Evolutionary conservation across 1,140 invertebrate species (phyloP).

Genomic region (Apis florea): DNA sequence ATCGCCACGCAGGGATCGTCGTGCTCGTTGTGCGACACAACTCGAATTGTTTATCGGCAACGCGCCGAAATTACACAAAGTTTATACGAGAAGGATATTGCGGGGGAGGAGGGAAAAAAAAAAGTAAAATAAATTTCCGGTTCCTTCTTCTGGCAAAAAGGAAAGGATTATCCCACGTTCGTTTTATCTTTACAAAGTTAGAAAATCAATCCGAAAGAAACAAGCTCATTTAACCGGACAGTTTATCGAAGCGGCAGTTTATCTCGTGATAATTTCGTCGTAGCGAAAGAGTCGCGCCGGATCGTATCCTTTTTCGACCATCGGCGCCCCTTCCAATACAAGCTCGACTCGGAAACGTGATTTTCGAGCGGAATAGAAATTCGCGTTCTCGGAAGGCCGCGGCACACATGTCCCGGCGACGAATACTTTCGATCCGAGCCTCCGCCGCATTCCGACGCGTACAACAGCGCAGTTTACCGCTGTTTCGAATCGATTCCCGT

Average conservation of each 20-base stretch:
- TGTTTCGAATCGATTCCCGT: constrained; percentile 52
- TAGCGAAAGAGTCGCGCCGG: too few relatives aligned
- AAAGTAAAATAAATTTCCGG: too few relatives aligned
- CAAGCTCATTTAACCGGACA: too few relatives aligned
- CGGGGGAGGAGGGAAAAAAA: too few relatives aligned
- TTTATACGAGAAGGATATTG: background rate
- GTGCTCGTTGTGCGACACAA: background rate
- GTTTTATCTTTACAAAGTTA: too few relatives aligned
- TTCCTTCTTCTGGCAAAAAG: too few relatives aligned
- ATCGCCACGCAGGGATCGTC: background rate
- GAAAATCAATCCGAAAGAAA: too few relatives aligned
- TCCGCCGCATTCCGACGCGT: constrained; percentile 51
- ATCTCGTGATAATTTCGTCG: too few relatives aligned
- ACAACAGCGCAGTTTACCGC: constrained; percentile 37
- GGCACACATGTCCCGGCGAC: constrained; percentile 31
- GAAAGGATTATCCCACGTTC: too few relatives aligned
- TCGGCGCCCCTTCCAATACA: background rate
- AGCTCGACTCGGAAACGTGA: background rate
- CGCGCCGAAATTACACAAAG: background rate
- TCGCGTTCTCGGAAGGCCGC: constrained; percentile 51
- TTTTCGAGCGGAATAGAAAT: constrained; percentile 60
- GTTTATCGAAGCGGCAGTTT: too few relatives aligned
- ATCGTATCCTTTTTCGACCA: too few relatives aligned
- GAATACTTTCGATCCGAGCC: constrained; percentile 33
- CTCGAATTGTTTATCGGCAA: background rate